phyloP scores from a whole-genome alignment of 2,797 vertebrate species.

The Fringilla coelebs region DNA sequence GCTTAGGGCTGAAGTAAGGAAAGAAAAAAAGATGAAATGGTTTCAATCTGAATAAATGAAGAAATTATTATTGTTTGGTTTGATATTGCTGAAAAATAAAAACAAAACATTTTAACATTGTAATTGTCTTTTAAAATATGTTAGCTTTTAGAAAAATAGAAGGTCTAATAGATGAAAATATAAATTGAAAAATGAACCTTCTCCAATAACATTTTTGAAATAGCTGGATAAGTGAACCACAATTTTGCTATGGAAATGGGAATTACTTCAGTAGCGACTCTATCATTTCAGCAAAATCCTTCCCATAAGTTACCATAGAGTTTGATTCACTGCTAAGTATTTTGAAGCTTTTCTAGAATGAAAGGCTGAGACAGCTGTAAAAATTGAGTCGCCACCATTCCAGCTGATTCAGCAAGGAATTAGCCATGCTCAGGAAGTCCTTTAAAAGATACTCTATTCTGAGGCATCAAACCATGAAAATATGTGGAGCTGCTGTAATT shows the following conservation, averaged over 20 bases:
- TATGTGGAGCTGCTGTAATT: conserved; percentile 35
- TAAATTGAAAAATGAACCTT: conserved; percentile 28
- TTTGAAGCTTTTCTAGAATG: conserved; percentile 58
- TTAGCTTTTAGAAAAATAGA: not conserved
- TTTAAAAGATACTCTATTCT: conserved; percentile 40
- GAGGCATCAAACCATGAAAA: conserved; percentile 38
- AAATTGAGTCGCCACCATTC: conserved; percentile 44
- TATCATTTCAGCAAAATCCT: conserved; percentile 54
- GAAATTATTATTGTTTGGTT: conserved; percentile 22
- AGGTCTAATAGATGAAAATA: not conserved
- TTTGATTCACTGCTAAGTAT: conserved; percentile 45
- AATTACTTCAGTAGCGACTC: conserved; percentile 37
- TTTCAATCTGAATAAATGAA: conserved; percentile 33
- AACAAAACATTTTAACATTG: not conserved
- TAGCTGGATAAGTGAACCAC: conserved; percentile 60
- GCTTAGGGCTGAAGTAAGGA: not conserved
- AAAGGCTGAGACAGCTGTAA: conserved; percentile 57
- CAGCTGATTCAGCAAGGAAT: conserved; percentile 52
- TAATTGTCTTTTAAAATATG: conserved; percentile 31
- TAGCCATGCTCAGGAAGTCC: not conserved
- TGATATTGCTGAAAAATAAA: conserved; percentile 5
- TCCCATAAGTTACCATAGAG: conserved; percentile 50
- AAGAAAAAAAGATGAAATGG: not conserved
- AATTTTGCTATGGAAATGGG: conserved; percentile 58
- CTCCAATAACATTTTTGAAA: conserved; percentile 45